Conservation (phyloP, 2,797 vertebrate genomes). For the Rhinophrynus dorsalis region DNA sequence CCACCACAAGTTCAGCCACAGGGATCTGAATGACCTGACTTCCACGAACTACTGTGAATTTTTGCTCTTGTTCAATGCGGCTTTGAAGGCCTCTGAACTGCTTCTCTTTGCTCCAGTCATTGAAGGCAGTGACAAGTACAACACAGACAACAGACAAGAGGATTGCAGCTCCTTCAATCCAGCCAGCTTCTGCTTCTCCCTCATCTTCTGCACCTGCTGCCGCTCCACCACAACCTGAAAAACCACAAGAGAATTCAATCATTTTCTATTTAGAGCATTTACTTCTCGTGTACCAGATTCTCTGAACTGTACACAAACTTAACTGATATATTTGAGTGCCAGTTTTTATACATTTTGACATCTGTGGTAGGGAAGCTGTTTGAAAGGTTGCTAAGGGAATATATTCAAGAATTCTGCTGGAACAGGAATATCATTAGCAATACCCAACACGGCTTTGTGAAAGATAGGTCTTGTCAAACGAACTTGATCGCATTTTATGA, state of each 20-base stretch:
- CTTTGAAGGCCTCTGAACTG: conserved; percentile 96
- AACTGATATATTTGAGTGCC: not conserved
- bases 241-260: not conserved
- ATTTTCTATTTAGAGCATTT: not conserved
- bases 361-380: too few relatives aligned
- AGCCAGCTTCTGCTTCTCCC: conserved; percentile 91
- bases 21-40: conserved; percentile 91
- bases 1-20: conserved; percentile 89
- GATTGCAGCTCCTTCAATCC: conserved; percentile 97
- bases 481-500: too few relatives aligned
- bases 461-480: too few relatives aligned
- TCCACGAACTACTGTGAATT: conserved; percentile 90
- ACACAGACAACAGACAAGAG: conserved; percentile 94
- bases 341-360: too few relatives aligned
- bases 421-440: too few relatives aligned
- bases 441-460: too few relatives aligned
- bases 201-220: conserved; percentile 84
- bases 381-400: too few relatives aligned
- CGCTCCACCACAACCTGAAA: conserved; percentile 77
- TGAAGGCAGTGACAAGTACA: conserved; percentile 96
- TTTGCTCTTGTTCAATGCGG: conserved; percentile 97
- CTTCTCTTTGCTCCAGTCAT: conserved; percentile 98
- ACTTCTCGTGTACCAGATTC: not conserved
- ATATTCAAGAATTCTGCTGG: too few relatives aligned
- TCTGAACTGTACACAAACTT: not conserved